Base-by-base conservation (phyloP, 2,113 vertebrate genomes). In the Philantomba maxwellii region DNA sequence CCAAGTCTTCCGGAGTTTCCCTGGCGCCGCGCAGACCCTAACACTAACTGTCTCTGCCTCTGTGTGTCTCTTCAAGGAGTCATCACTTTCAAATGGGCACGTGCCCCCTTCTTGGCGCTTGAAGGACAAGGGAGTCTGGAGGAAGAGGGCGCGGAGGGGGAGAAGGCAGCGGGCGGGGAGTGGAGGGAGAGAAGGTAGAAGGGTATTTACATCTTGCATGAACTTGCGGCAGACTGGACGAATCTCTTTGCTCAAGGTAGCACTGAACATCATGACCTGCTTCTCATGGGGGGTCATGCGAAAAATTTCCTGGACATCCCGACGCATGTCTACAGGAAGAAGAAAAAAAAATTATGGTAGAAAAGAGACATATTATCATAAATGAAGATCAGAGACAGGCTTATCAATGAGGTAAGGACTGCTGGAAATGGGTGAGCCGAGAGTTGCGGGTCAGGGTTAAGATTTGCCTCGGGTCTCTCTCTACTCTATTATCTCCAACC, bases 241-340 rank as follows among this genome's bases (percentile, higher is more conserved):
- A 96, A 99, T 99, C 97, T 99, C 99, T 98, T 99, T 99, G 98
- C 99, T 99, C 98, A 99, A 98, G 90, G 99, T 99, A 93, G 99
- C 99, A 97, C 99, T 99, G 98, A 99, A 99, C 99, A 99, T 99
- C 99, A 99, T 99, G 98, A 99, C 99, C 98, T 99, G 99, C 98
- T 99, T 99, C 98, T 99, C 99, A 7, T 99, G 99, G 36, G 99
- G 99, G 95, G 99, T 99, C 99, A 99, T 99, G 97, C 99, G 99
- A 98, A 99, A 99, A 95, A 99, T 99, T 98, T 99, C 99, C 98
- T 99, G 99, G 96, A 99, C 99, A 95, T 99, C 99, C 97, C 99
- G 98, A 81, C 99, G 98, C 99, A 99, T 99, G 98, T 99, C 99
- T 99, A 17, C 0, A 58, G 91, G 51, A 75, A 36, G 16, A 47